Evolutionary conservation across 1,140 invertebrate species (phyloP), one percentile per base, ranked within the genome.

Genomic region (Yoshiicerus persimilis): DNA sequence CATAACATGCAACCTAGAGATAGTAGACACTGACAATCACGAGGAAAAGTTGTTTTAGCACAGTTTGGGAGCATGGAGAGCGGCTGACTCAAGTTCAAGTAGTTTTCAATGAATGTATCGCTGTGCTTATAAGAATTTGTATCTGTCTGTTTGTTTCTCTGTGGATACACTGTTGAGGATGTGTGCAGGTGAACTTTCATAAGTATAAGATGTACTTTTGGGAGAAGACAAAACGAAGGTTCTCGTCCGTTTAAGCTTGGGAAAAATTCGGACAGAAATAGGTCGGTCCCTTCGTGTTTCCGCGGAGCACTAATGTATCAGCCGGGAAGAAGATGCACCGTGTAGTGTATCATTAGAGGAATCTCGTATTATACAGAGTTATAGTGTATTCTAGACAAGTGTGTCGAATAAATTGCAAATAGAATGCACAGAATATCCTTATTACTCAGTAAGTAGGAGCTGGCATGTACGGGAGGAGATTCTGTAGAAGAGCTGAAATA

Each of bases 201-300:
- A 41, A 41, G 13, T 8, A 41, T 13, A 41, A 8, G 39, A 13
- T 8, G 39, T 41, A 41, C 39, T 41, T 13, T 13, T 80, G 75
- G 30, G 75, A 80, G 23, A 34, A 36, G 75, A 70, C 64, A 30
- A 80, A 80, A 80, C 75, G 32, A n/a, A 38, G 75, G 75, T 80
- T 16, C 32, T 80, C 38, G 75, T 80, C 75, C 75, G 34, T 34
- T 80, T 34, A 80, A 80, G 75, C 75, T 38, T 36, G 75, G 32
- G 75, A 80, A 80, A 80, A 80, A 80, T 34, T 34, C 32, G 11
- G 75, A 80, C 75, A 80, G 75, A 80, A 80, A 13, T 80, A 80
- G 75, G 75, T 34, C 75, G 75, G 8, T 23, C 75, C 32, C 38
- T 80, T 80, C 75, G 34, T 80, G 34, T 38, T 80, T 80, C 34